Evolutionary conservation across 2,113 vertebrate genomes (phyloP).

Genomic region (Cottus gobio): DNA sequence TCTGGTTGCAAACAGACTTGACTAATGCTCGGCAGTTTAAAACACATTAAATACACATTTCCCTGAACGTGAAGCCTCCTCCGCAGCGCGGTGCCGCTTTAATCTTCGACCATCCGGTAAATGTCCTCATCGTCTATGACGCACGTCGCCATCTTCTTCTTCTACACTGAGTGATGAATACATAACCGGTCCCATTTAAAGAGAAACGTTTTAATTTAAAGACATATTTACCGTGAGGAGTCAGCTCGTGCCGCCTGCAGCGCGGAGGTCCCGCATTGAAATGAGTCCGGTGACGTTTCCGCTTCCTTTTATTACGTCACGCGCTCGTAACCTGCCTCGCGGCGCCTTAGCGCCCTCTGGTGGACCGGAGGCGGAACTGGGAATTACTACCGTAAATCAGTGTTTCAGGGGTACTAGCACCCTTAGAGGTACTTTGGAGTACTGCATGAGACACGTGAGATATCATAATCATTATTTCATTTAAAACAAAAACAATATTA

Average conservation of each 20-base stretch:
- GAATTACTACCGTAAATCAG: not conserved
- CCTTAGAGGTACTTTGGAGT: too few species aligned
- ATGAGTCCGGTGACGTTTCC: not conserved
- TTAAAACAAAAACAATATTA: too few species aligned
- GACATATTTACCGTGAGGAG: slow-evolving; percentile 12
- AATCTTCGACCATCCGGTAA: slow-evolving; percentile 32
- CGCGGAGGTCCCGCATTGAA: not conserved
- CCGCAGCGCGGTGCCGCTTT: not conserved
- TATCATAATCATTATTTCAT: too few species aligned
- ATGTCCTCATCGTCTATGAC: rapidly evolving
- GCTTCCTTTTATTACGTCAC: not conserved
- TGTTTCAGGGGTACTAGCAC: too few species aligned
- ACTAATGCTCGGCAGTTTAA: too few species aligned
- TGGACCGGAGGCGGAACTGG: not conserved
- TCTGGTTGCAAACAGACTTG: too few species aligned
- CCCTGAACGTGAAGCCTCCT: not conserved
- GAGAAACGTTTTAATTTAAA: rapidly evolving
- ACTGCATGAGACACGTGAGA: too few species aligned
- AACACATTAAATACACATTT: too few species aligned
- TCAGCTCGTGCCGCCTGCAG: rapidly evolving
- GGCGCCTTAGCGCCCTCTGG: not conserved
- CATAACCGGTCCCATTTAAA: rapidly evolving
- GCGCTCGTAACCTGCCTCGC: not conserved
- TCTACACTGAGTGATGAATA: rapidly evolving
- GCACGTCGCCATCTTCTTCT: rapidly evolving